Base-by-base conservation (phyloP, 2,888 invertebrate species). In the Quadroppia sp. region DNA sequence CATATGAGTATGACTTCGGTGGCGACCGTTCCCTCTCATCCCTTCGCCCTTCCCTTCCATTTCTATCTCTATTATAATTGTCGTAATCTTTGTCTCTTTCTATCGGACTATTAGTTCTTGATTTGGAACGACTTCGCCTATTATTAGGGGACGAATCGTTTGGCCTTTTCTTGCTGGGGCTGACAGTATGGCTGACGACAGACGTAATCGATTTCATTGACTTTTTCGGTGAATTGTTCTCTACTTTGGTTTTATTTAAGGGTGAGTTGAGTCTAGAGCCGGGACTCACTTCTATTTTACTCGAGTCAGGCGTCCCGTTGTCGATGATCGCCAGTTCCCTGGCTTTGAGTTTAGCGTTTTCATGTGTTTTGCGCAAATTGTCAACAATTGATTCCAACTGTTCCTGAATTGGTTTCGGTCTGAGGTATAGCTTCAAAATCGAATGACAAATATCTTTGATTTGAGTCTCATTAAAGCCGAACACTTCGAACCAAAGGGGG, bases 401-500 rank as follows among this genome's bases (percentile, higher is more conserved):
- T 77, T 91, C 91, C 2, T 87, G 86, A 80, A 89, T 88, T 9
- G 88, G 87, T 87, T 93, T 93, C 2, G 88, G 84, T 72, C 95
- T 86, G 75, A 87, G 88, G 81, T 97, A 98, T 0, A 97, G 85
- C 78, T 89, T 87, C 75, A 96, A 85, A 77, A 97, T 92, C 61
- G 89, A 87, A 67, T 88, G 83, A 79, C 91, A 91, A 72, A 97
- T 91, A 79, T 92, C 91, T 72, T 89, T 86, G 2, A 98, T 90
- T 77, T 92, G 89, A 40, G 87, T 87, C 83, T 94, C 93, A 0
- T 87, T 85, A 0, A 92, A 93, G 80, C 89, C 89, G 81, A 97
- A 96, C 3, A 96, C 84, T 0, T 88, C 85, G 82, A 89, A 96
- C 97, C 97, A 98, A 0, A 91, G 87, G 0, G 96, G 96, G 79